A percentile compares a stretch with the other conserved stretches of the same genome.
Evolutionary conservation across 2,888 invertebrate genomes (phyloP).

Genomic region (Andrena hattorfiana): DNA sequence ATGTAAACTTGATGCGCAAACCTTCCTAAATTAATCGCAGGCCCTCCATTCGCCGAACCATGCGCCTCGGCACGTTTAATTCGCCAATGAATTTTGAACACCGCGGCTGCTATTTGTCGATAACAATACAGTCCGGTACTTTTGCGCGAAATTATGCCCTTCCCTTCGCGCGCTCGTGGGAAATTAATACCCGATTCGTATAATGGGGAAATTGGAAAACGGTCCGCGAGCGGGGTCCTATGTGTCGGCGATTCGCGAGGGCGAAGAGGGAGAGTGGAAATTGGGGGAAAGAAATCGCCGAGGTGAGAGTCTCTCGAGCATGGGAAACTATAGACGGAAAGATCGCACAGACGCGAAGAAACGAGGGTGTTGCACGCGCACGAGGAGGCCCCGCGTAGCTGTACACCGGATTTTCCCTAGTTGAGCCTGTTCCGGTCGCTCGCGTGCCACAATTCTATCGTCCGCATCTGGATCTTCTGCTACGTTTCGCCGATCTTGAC

Average conservation of each 20-base stretch:
- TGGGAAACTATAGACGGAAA: neutral
- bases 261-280: neutral
- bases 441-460: constrained; percentile 72
- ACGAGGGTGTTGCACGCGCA: constrained; percentile 64
- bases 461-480: constrained; percentile 70
- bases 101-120: constrained; percentile 39
- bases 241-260: neutral
- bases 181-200: neutral
- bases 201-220: constrained; percentile 6
- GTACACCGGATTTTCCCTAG: constrained; percentile 69
- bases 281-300: neutral
- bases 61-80: constrained; percentile 57
- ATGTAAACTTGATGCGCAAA: constrained; percentile 70
- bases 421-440: constrained; percentile 68
- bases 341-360: constrained; percentile 26
- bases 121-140: constrained; percentile 48
- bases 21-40: constrained; percentile 69
- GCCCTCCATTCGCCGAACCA: constrained; percentile 43
- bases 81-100: constrained; percentile 59
- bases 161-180: neutral
- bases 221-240: neutral
- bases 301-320: neutral
- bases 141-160: constrained; percentile 23
- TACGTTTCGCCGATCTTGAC: constrained; percentile 68
- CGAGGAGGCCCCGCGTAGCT: constrained; percentile 51